phyloP scores from a whole-genome alignment of 2,888 invertebrate genomes.

The Piscicola geometra region DNA sequence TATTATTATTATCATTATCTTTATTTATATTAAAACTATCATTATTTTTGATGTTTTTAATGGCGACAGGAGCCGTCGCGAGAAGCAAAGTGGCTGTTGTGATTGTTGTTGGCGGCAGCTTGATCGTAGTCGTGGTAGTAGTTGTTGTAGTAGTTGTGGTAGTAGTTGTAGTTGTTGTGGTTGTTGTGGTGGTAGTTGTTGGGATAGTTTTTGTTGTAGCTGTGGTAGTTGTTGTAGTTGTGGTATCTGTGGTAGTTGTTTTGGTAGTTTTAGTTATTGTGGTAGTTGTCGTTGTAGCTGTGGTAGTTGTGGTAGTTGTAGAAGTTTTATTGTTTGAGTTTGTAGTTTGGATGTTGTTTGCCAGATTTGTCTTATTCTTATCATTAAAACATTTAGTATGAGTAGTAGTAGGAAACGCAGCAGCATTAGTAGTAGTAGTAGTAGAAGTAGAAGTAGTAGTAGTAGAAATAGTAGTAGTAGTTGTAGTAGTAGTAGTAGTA shows the following conservation, averaged over 20 bases:
- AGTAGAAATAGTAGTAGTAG: not conserved
- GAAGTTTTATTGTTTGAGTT: not conserved
- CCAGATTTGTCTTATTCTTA: too few relatives aligned
- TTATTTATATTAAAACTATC: too few relatives aligned
- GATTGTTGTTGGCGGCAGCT: not conserved
- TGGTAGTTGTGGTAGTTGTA: not conserved
- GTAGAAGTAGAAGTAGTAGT: not conserved
- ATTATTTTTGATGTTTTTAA: too few relatives aligned
- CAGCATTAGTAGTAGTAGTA: not conserved
- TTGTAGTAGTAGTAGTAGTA: not conserved
- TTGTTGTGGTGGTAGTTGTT: conserved; percentile 29
- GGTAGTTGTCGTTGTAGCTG: conserved; percentile 33
- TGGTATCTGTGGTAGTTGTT: not conserved
- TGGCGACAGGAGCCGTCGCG: too few relatives aligned
- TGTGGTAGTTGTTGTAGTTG: not conserved
- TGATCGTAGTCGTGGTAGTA: not conserved
- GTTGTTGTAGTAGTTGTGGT: not conserved
- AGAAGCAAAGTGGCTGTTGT: not conserved
- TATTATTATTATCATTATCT: too few relatives aligned
- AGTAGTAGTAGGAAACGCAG: conserved; percentile 34
- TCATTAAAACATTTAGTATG: too few relatives aligned
- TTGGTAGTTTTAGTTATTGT: not conserved
- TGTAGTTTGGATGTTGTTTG: too few relatives aligned
- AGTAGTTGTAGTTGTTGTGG: conserved; percentile 30
- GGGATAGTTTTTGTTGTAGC: not conserved